Base-by-base conservation (phyloP, 2,888 invertebrate species). In the Euzophera pinguis region DNA sequence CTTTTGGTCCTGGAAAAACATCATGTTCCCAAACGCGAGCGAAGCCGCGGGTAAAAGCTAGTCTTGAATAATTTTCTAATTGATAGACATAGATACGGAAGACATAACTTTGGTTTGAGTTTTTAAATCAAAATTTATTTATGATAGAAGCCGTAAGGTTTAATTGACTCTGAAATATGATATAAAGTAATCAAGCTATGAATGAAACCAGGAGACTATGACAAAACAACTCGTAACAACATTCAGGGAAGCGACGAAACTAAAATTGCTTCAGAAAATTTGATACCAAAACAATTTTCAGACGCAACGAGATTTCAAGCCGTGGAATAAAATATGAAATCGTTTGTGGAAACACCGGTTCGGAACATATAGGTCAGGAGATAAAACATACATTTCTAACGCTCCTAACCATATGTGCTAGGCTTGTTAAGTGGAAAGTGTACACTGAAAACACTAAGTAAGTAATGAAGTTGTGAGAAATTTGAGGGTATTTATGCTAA, bases 341-440 rank as follows among this genome's bases (percentile, higher is more conserved):
- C 34, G 43, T 10, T 3, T 27, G 45, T 43, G 27, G 10, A 37
- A 35, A 42, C 43, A 27, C 43, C 14, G 12, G 37, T 59, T 56
- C 52, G 47, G 49, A 56, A 41, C 32, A 64, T 56, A 66, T 62
- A 54, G 63, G 63, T 62, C 58, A 60, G 50, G 47, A 22, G 57
- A 57, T 58, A 60, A 62, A 27, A 45, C 35, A 39, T 34, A 50
- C 35, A 64, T 60, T 64, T 63, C 59, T 61, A 58, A 56, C 60
- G 66, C 58, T 55, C 64, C 58, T 60, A 64, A 60, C 58, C 59
- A 62, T 59, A 61, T 62, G 54, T 65, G 32, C 64, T 71, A 54
- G 63, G 72, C 71, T 63, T 69, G 67, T 69, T 67, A 67, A 76
- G 78, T 75, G 73, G 74, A 75, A 75, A 73, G 41, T 71, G 54